These are phyloP conservation scores for Crossaster papposus DNA, from an alignment of 53 echinoderm and acorn worm genomes.

Conservation along the genomic window DNA sequence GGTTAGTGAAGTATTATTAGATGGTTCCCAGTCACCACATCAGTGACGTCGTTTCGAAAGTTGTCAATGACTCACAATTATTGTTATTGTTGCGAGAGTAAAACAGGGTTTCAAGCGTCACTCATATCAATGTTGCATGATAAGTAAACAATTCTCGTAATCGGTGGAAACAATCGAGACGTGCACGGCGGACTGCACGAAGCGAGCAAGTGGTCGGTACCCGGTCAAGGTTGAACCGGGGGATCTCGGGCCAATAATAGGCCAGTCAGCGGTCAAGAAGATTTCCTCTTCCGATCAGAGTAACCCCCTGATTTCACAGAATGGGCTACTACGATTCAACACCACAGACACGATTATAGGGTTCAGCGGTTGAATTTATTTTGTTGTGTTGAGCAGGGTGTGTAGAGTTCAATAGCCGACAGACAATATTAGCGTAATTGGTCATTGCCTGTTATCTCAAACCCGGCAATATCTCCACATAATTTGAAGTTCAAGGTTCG, in stretches of 20 bases:
- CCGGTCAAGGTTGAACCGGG: constrained; percentile 41
- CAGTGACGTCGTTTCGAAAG: constrained; percentile 27
- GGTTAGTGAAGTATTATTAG: not conserved
- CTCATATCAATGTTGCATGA: not conserved
- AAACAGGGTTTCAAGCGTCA: not conserved
- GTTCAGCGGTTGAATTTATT: not conserved
- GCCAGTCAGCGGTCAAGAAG: constrained; percentile 3
- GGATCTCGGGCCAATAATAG: not conserved
- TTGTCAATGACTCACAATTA: constrained; percentile 12
- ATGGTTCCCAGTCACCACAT: not conserved
- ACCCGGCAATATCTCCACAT: not conserved
- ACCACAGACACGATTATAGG: constrained; percentile 20
- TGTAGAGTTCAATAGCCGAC: constrained; percentile 12
- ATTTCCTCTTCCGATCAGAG: constrained; percentile 10
- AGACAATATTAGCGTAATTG: too few species aligned
- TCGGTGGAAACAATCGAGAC: constrained; percentile 56
- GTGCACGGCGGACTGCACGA: not conserved
- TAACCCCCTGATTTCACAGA: constrained; percentile 24
- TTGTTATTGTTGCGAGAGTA: not conserved
- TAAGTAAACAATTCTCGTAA: constrained; percentile 29
- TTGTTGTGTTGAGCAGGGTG: not conserved
- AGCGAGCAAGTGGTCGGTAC: not conserved
- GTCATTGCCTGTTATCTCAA: too few species aligned
- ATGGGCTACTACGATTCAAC: not conserved
- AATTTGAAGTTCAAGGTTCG: too few species aligned